These are phyloP conservation scores for Lathamus discolor DNA, from an alignment of 2,113 vertebrate genomes.

Conservation along the genomic window DNA sequence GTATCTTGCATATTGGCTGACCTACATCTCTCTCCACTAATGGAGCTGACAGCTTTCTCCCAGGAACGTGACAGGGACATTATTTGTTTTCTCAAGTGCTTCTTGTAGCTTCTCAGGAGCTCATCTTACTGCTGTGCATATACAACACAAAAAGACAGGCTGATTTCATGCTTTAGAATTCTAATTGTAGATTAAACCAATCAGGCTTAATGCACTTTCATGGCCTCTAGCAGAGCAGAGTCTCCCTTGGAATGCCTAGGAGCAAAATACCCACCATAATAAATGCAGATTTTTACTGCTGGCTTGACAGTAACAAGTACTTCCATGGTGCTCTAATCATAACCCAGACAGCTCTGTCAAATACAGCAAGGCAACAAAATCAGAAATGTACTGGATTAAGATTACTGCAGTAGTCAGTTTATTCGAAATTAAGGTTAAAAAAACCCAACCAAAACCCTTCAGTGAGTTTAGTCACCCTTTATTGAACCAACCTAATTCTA, in stretches of 20 bases:
- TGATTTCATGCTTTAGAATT: neutral
- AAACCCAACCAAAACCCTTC: neutral
- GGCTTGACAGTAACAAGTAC: neutral
- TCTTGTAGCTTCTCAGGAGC: neutral
- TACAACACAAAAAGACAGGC: neutral
- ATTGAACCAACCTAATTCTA: neutral
- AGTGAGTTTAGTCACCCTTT: neutral
- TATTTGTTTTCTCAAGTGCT: neutral
- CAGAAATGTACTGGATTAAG: neutral
- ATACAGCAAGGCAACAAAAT: neutral
- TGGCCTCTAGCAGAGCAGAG: neutral
- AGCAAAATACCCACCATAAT: neutral
- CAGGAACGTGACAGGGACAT: neutral
- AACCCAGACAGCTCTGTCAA: neutral
- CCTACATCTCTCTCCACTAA: neutral
- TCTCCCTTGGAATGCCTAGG: neutral
- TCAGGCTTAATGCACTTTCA: neutral
- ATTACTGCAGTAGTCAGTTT: neutral
- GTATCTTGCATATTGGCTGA: neutral
- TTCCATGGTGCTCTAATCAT: neutral
- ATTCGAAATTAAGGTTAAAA: neutral
- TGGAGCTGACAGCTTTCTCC: neutral
- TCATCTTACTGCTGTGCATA: neutral
- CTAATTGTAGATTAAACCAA: neutral
- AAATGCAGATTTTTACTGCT: neutral